phyloP scores from a whole-genome alignment of 2,797 vertebrate genomes.

The Coranthus polyacanthus region DNA sequence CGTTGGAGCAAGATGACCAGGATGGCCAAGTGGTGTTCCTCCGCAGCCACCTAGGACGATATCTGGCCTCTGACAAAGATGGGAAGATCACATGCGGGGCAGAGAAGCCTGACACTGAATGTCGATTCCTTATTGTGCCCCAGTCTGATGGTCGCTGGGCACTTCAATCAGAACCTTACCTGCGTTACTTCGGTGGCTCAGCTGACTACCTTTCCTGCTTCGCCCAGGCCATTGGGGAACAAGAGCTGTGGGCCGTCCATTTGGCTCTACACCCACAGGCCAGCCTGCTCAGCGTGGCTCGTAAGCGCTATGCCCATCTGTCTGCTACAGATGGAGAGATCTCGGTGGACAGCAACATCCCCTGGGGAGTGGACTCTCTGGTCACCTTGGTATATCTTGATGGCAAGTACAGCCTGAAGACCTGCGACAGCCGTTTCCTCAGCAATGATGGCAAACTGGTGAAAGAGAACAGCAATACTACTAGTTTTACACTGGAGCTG shows the following conservation, averaged over 20 bases:
- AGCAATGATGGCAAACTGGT: constrained; percentile 91
- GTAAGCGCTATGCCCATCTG: constrained; percentile 95
- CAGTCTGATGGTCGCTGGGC: constrained; percentile 96
- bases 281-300: constrained; percentile 93
- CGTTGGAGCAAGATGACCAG: constrained; percentile 91
- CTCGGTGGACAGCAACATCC: constrained; percentile 92
- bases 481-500: constrained; percentile 93
- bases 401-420: constrained; percentile 93
- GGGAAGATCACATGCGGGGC: constrained; percentile 93
- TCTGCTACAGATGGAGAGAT: constrained; percentile 91
- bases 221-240: constrained; percentile 89
- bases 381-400: constrained; percentile 93
- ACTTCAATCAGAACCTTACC: constrained; percentile 90
- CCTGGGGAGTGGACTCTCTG: constrained; percentile 95
- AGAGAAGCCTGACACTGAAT: constrained; percentile 87
- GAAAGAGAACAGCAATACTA: constrained; percentile 84
- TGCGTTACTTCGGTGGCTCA: constrained; percentile 93
- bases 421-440: constrained; percentile 94
- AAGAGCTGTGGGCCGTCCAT: constrained; percentile 95
- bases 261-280: constrained; percentile 96
- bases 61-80: constrained; percentile 91
- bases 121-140: constrained; percentile 92
- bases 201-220: constrained; percentile 96
- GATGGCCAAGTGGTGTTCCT: constrained; percentile 91
- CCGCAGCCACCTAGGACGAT: constrained; percentile 94